phyloP scores from a whole-genome alignment of 1,140 invertebrate species.

The Drosophila persimilis region DNA sequence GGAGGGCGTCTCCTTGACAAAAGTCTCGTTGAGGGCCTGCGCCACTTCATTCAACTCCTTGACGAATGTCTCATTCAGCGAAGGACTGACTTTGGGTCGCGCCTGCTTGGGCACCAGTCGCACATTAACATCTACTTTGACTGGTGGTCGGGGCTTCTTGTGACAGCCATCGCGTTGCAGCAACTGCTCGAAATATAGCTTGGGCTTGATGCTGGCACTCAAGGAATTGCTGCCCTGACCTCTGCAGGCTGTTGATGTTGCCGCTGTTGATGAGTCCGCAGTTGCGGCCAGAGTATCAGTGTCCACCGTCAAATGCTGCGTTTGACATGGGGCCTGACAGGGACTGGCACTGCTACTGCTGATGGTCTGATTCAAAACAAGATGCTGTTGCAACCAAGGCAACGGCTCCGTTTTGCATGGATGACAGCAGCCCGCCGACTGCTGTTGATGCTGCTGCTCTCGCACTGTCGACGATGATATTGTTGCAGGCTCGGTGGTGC shows the following conservation, averaged over 20 bases:
- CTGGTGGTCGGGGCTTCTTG: constrained; percentile 74
- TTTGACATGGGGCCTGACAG: constrained; percentile 71
- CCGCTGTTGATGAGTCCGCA: constrained; percentile 8
- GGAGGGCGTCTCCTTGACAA: constrained; percentile 49
- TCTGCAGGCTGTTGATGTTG: constrained; percentile 36
- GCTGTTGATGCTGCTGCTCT: constrained; percentile 19
- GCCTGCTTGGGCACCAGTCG: constrained; percentile 87
- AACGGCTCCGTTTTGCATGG: constrained; percentile 74
- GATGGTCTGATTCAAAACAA: constrained; percentile 78
- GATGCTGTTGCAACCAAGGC: constrained; percentile 82
- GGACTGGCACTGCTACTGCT: constrained; percentile 48
- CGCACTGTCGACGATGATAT: too few relatives aligned
- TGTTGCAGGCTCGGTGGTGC: constrained; percentile 23
- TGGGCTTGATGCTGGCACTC: constrained; percentile 64
- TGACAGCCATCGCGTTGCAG: constrained; percentile 66
- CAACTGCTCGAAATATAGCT: constrained; percentile 65
- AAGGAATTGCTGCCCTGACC: constrained; percentile 62
- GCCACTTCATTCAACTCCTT: constrained; percentile 65
- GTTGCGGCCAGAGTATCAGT: constrained; percentile 56
- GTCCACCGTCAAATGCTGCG: constrained; percentile 70
- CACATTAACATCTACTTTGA: constrained; percentile 91
- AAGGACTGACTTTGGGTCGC: constrained; percentile 48
- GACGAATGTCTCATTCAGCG: constrained; percentile 61
- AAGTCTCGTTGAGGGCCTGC: constrained; percentile 61
- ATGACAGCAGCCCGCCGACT: constrained; percentile 49